phyloP scores from a whole-genome alignment of 2,113 vertebrate species.

The Pagrus major region DNA sequence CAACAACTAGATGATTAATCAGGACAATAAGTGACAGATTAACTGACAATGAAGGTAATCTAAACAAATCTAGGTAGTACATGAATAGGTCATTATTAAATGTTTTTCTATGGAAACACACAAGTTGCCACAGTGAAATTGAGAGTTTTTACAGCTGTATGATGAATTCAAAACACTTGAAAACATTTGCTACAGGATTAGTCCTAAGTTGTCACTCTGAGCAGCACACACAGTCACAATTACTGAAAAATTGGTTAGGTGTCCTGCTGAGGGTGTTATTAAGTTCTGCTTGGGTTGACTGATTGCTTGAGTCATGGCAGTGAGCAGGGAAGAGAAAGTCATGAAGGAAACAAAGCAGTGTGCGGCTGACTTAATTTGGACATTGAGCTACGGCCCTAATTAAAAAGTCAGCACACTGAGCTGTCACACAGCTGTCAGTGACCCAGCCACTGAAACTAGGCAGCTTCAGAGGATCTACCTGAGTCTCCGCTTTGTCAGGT shows the following conservation, averaged over 20 bases:
- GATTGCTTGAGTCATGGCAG: not conserved
- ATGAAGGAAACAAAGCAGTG: not conserved
- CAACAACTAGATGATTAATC: too few species aligned
- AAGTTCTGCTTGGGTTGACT: not conserved
- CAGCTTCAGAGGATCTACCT: not conserved
- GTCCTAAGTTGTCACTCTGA: not conserved
- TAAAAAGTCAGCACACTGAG: not conserved
- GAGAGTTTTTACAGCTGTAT: not conserved
- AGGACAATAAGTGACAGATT: too few species aligned
- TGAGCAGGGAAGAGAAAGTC: slow-evolving; percentile 4
- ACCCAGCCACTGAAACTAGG: slow-evolving; percentile 1
- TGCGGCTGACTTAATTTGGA: slow-evolving; percentile 15
- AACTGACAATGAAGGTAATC: too few species aligned
- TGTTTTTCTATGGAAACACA: not conserved
- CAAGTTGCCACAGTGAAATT: not conserved
- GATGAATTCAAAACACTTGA: not conserved
- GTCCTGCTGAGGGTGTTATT: slow-evolving; percentile 8
- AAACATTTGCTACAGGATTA: not conserved
- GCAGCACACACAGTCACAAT: not conserved
- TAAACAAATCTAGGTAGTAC: too few species aligned
- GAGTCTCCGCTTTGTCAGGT: not conserved
- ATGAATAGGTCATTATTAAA: not conserved
- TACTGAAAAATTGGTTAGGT: slow-evolving; percentile 1
- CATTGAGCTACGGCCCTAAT: not conserved
- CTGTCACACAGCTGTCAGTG: not conserved